Conservation (phyloP, 2,113 vertebrate genomes). For the Entomyzon cyanotis region DNA sequence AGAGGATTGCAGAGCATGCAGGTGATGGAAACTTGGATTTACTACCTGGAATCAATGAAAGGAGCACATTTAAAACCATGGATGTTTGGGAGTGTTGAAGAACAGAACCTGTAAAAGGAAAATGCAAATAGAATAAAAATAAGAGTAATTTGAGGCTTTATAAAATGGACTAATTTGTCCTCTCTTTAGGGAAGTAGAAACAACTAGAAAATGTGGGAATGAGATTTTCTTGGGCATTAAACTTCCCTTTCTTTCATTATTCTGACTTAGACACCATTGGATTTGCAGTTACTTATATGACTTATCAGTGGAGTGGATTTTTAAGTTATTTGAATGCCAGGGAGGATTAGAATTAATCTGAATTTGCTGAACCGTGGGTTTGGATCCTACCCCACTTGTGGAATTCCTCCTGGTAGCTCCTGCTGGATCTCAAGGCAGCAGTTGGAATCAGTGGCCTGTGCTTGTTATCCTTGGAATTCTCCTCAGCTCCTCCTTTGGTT, state of each 20-base stretch:
- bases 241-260: neutral
- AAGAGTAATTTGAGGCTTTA: neutral
- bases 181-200: neutral
- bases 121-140: neutral
- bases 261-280: neutral
- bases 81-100: neutral
- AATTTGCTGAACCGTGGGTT: neutral
- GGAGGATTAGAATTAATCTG: neutral
- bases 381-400: neutral
- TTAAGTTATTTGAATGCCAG: neutral
- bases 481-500: neutral
- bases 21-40: neutral
- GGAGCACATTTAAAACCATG: accelerated
- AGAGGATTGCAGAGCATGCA: neutral
- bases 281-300: neutral
- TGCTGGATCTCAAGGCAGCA: neutral
- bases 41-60: neutral
- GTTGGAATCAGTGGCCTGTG: neutral
- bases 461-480: neutral
- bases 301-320: neutral
- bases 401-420: neutral
- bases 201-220: neutral
- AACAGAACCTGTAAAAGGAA: neutral
- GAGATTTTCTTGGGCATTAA: neutral
- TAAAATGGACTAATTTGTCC: neutral